phyloP scores from a whole-genome alignment of 2,797 vertebrate species.

The Alectoris magna region DNA sequence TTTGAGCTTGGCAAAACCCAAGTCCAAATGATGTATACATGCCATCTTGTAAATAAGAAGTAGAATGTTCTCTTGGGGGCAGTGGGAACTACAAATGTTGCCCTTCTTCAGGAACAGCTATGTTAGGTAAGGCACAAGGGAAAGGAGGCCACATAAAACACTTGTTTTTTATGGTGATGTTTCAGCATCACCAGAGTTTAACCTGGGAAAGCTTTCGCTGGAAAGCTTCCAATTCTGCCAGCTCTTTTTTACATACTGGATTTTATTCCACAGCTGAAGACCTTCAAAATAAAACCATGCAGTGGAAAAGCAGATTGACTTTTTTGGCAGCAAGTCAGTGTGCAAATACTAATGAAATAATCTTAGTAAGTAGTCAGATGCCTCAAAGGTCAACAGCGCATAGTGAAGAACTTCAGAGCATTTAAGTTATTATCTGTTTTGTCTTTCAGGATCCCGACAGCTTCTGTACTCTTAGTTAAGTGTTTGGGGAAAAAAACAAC shows the following conservation, averaged over 20 bases:
- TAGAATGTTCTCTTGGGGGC: neutral
- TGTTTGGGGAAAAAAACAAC: neutral
- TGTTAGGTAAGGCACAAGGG: neutral
- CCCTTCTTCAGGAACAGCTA: neutral
- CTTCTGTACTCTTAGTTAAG: neutral
- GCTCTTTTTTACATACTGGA: neutral
- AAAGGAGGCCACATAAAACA: slow-evolving; percentile 17
- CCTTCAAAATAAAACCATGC: slow-evolving; percentile 56
- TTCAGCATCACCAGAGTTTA: slow-evolving; percentile 35
- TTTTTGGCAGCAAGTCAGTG: slow-evolving; percentile 59
- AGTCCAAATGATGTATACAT: neutral
- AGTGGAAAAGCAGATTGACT: slow-evolving; percentile 64
- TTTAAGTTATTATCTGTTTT: slow-evolving; percentile 49
- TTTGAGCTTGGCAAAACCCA: neutral
- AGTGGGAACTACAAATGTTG: neutral
- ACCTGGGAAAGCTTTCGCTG: slow-evolving; percentile 7
- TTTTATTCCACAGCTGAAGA: slow-evolving; percentile 53
- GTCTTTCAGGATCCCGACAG: slow-evolving; percentile 6
- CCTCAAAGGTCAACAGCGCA: slow-evolving; percentile 45
- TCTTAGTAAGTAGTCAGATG: slow-evolving; percentile 40
- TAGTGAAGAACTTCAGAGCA: neutral
- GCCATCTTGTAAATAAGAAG: neutral
- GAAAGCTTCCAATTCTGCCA: slow-evolving; percentile 24
- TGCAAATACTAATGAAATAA: slow-evolving; percentile 71
- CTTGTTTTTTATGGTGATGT: neutral